phyloP scores from a whole-genome alignment of 2,888 invertebrate species.

The Eueremaeus valkanovi region DNA sequence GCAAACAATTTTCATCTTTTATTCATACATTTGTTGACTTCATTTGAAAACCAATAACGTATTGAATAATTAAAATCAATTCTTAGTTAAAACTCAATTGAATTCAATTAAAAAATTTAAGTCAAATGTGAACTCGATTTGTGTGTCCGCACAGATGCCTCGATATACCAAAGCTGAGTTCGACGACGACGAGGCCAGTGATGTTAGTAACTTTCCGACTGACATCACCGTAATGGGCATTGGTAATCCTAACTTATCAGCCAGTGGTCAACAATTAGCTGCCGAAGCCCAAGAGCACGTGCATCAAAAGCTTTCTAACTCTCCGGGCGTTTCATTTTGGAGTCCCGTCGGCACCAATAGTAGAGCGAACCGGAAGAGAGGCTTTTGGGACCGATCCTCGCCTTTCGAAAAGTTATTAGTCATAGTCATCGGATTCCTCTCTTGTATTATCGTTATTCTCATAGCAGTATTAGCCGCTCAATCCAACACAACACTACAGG shows the following conservation, averaged over 20 bases:
- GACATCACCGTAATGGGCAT: conserved; percentile 42
- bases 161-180: conserved; percentile 48
- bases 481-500: conserved; percentile 27
- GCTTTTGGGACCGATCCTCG: conserved; percentile 47
- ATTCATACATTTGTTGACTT: too few relatives aligned
- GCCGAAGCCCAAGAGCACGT: background rate
- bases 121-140: background rate
- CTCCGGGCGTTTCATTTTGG: conserved; percentile 14
- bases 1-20: too few relatives aligned
- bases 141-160: conserved; percentile 43
- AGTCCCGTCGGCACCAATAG: background rate
- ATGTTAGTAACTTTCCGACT: conserved; percentile 47
- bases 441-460: conserved; percentile 46
- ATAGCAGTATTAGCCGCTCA: conserved; percentile 32
- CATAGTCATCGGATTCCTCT: conserved; percentile 43
- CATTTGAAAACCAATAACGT: too few relatives aligned
- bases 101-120: too few relatives aligned
- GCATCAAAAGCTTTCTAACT: background rate
- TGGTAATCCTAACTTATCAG: conserved; percentile 38
- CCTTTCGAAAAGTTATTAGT: conserved; percentile 47
- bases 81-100: too few relatives aligned
- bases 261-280: conserved; percentile 29
- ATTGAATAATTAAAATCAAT: too few relatives aligned
- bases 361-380: conserved; percentile 39
- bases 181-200: conserved; percentile 48